phyloP scores from a whole-genome alignment of 1,140 invertebrate genomes.

The Trichonephila clavipes region DNA sequence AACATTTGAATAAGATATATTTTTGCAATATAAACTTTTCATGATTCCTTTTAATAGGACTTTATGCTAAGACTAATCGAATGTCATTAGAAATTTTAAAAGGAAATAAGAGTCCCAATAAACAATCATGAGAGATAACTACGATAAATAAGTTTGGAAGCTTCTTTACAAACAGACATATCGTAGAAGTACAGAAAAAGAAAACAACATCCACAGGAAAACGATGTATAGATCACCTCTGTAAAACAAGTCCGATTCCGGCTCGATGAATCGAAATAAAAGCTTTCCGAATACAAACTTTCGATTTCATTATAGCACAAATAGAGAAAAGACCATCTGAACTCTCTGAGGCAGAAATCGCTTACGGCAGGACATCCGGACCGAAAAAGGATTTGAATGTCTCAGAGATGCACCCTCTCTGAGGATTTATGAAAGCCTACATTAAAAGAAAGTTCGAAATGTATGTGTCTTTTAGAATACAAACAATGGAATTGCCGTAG shows the following conservation, averaged over 20 bases:
- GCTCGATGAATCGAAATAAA: not conserved
- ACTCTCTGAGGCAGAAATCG: conserved; percentile 4
- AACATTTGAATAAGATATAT: too few species aligned
- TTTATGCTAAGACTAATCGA: too few species aligned
- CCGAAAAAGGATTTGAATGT: conserved; percentile 10
- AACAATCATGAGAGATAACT: not conserved
- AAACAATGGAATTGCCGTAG: not conserved
- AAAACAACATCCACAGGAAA: not conserved
- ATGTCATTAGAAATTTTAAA: too few species aligned
- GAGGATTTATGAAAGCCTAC: not conserved
- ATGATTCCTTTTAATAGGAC: too few species aligned
- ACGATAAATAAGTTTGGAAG: not conserved
- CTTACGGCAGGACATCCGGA: not conserved
- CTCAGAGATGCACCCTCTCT: not conserved
- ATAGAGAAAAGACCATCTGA: not conserved
- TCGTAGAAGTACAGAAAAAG: not conserved
- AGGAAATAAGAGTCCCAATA: not conserved
- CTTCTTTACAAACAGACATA: not conserved
- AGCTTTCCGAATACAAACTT: not conserved
- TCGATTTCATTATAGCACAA: not conserved
- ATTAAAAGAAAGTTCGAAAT: not conserved
- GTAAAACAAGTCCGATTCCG: conserved; percentile 17
- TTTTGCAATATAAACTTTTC: too few species aligned
- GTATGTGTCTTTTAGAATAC: not conserved
- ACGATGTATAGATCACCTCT: not conserved